Evolutionary conservation across 2,797 vertebrate species (phyloP).

Genomic region (Manis javanica): DNA sequence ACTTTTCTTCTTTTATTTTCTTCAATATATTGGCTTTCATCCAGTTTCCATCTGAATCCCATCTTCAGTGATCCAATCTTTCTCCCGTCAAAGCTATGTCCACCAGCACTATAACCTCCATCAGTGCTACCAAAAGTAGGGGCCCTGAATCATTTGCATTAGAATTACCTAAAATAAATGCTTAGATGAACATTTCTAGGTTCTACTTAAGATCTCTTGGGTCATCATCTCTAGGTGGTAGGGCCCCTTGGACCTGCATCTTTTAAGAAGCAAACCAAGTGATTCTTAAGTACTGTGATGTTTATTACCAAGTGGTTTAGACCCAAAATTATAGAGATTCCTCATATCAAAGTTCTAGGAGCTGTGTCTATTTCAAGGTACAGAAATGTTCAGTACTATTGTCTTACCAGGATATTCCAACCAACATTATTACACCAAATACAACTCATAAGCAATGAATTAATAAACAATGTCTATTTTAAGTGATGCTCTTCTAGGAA

Average conservation of each 20-base stretch:
- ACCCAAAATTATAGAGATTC: not conserved
- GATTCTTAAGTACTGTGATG: not conserved
- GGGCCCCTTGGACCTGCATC: not conserved
- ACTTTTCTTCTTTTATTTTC: not conserved
- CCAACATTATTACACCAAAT: conserved; percentile 60
- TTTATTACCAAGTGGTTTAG: not conserved
- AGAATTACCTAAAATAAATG: not conserved
- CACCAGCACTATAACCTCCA: not conserved
- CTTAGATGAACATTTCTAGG: not conserved
- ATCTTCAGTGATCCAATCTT: not conserved
- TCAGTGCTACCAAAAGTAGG: not conserved
- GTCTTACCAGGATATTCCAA: conserved; percentile 40
- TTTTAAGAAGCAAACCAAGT: conserved; percentile 51
- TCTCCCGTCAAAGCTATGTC: not conserved
- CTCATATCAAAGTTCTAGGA: not conserved
- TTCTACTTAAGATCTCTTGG: not conserved
- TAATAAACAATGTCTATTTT: conserved; percentile 25
- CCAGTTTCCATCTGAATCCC: not conserved
- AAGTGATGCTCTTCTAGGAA: conserved; percentile 46
- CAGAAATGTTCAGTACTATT: conserved; percentile 50
- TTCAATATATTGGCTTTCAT: not conserved
- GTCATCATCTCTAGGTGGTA: not conserved
- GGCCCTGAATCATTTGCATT: not conserved
- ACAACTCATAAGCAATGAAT: not conserved
- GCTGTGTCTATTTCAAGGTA: conserved; percentile 59